Evolutionary conservation across 2,888 invertebrate genomes (phyloP).

Genomic region (Chalcis sispes): DNA sequence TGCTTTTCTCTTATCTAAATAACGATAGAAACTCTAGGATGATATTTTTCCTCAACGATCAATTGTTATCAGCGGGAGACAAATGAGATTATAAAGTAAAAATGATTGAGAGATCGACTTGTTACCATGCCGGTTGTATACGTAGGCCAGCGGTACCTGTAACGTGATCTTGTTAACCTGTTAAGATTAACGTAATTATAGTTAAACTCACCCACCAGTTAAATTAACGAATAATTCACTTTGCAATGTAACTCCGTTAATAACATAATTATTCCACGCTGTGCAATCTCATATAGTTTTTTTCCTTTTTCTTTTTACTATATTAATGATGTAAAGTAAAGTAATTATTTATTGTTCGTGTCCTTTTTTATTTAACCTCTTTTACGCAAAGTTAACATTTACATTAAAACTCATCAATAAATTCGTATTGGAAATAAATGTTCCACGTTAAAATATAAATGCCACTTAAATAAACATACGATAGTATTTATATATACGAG

Average conservation of each 20-base stretch:
- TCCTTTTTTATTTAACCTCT: neutral
- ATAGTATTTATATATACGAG: neutral
- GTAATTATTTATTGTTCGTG: neutral
- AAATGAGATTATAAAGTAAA: too few species aligned
- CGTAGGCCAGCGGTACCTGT: slow-evolving; percentile 53
- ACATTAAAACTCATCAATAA: too few species aligned
- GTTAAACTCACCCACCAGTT: slow-evolving; percentile 48
- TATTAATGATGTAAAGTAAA: neutral
- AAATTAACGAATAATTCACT: slow-evolving; percentile 51
- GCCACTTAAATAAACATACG: too few species aligned
- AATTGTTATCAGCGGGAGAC: neutral
- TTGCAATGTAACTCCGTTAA: slow-evolving; percentile 43
- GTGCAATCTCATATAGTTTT: neutral
- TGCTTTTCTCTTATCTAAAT: too few species aligned
- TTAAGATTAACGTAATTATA: slow-evolving; percentile 54
- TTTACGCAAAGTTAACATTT: too few species aligned
- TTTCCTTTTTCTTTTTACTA: slow-evolving; percentile 4
- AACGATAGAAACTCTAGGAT: too few species aligned
- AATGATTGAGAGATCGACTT: slow-evolving; percentile 35
- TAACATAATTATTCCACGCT: slow-evolving; percentile 26
- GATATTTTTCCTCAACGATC: neutral
- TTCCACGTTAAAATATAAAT: too few species aligned
- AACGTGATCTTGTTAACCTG: slow-evolving; percentile 51
- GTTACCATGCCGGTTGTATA: slow-evolving; percentile 31
- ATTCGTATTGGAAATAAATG: too few species aligned